These are phyloP conservation scores for Alligator sinensis DNA, from an alignment of 2,113 vertebrate species.

Conservation along the genomic window DNA sequence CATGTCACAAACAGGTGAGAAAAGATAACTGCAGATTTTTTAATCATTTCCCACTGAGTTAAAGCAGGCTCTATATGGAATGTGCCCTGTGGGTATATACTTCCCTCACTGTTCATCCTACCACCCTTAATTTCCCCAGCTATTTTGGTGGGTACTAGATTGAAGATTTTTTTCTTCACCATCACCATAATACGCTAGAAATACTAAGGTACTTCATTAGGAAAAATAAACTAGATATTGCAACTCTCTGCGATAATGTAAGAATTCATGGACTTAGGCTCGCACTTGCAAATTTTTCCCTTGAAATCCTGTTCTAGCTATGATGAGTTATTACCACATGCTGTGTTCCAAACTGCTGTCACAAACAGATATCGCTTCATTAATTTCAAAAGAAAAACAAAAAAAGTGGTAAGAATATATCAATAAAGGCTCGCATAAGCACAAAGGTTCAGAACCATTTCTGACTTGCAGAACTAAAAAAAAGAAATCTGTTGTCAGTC, in stretches of 20 bases:
- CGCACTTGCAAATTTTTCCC: not conserved
- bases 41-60: not conserved
- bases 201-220: not conserved
- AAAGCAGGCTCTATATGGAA: not conserved
- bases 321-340: not conserved
- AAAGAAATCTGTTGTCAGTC: not conserved
- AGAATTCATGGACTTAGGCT: not conserved
- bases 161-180: not conserved
- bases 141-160: not conserved
- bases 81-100: not conserved
- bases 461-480: not conserved
- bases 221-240: not conserved
- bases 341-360: not conserved
- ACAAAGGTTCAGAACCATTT: not conserved
- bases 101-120: not conserved
- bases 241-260: not conserved
- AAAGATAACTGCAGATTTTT: not conserved
- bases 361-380: not conserved
- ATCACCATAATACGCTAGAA: not conserved
- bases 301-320: not conserved
- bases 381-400: conserved; percentile 29
- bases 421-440: not conserved
- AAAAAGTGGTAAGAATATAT: not conserved
- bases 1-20: not conserved
- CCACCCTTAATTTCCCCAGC: not conserved